Evolutionary conservation across 2,113 vertebrate species (phyloP).

Genomic region (Salvelinus namaycush): DNA sequence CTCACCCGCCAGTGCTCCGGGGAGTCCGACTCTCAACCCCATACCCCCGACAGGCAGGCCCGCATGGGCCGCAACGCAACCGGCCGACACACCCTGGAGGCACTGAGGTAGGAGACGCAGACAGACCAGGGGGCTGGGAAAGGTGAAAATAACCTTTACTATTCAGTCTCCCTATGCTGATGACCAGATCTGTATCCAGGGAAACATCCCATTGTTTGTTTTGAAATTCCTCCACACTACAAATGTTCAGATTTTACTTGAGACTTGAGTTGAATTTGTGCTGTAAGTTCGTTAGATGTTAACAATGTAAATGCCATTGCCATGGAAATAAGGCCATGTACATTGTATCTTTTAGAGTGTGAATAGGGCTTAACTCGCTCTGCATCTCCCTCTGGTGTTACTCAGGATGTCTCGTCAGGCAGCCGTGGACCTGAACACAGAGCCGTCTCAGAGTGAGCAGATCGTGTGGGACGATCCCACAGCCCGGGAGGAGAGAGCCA

Average conservation of each 20-base stretch:
- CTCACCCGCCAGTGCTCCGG: conserved; percentile 60
- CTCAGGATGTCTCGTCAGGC: conserved; percentile 83
- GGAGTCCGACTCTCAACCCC: conserved; percentile 73
- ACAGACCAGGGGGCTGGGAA: too few species aligned
- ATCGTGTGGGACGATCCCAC: conserved; percentile 98
- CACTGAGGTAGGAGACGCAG: conserved; percentile 80
- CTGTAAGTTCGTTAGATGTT: too few species aligned
- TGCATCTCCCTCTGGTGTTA: neutral
- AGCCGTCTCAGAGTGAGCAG: conserved; percentile 95
- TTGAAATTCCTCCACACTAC: neutral
- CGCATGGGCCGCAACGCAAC: conserved; percentile 72
- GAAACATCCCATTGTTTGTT: too few species aligned
- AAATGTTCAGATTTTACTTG: neutral
- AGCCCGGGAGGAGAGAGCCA: conserved; percentile 91
- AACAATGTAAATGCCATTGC: too few species aligned
- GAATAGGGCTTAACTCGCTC: too few species aligned
- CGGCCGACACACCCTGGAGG: conserved; percentile 84
- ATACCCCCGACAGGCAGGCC: conserved; percentile 65
- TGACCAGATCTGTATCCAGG: too few species aligned
- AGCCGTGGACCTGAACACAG: conserved; percentile 84
- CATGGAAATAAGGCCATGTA: too few species aligned
- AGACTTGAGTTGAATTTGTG: neutral
- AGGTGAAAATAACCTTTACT: too few species aligned
- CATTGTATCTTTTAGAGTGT: too few species aligned
- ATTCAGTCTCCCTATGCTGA: too few species aligned